A percentile compares a stretch with the other conserved stretches of the same genome.
Conservation (phyloP, 2,113 vertebrate species). For the Rana temporaria region DNA sequence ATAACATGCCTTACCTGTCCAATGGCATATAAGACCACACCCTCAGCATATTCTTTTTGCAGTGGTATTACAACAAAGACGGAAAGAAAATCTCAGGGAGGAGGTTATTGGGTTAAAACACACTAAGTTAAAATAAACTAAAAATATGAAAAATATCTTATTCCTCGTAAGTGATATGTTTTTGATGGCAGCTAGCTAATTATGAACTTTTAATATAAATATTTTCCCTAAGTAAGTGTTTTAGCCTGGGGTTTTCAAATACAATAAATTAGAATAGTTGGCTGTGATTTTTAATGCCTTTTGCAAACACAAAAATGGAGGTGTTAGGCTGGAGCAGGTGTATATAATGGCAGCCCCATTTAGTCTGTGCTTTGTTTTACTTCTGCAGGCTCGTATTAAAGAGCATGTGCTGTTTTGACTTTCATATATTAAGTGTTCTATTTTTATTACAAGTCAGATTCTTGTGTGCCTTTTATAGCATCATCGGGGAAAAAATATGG, state of each 20-base stretch:
- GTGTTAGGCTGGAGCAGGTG: conserved; percentile 56
- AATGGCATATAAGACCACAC: too few relatives aligned
- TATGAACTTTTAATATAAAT: conserved; percentile 42
- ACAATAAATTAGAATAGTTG: conserved; percentile 55
- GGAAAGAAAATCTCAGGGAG: too few relatives aligned
- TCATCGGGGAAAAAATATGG: neutral
- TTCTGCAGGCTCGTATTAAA: conserved; percentile 21
- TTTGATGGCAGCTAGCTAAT: conserved; percentile 50
- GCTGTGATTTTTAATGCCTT: conserved; percentile 44
- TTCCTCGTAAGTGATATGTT: conserved; percentile 37
- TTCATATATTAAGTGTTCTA: conserved; percentile 35
- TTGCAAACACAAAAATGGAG: conserved; percentile 40
- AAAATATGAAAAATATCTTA: conserved; percentile 20
- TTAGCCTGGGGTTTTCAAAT: conserved; percentile 40
- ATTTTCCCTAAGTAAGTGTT: conserved; percentile 36
- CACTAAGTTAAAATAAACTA: conserved; percentile 14
- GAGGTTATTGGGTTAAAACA: neutral
- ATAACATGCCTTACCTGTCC: too few relatives aligned
- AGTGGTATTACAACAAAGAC: too few relatives aligned
- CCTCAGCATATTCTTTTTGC: too few relatives aligned
- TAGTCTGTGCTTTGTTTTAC: conserved; percentile 28
- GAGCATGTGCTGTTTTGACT: conserved; percentile 28
- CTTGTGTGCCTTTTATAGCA: conserved; percentile 13
- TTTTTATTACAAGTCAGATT: conserved; percentile 43
- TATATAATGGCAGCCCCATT: conserved; percentile 43